phyloP scores from a whole-genome alignment of 1,140 invertebrate genomes.

The Trichomalopsis sarcophagae region DNA sequence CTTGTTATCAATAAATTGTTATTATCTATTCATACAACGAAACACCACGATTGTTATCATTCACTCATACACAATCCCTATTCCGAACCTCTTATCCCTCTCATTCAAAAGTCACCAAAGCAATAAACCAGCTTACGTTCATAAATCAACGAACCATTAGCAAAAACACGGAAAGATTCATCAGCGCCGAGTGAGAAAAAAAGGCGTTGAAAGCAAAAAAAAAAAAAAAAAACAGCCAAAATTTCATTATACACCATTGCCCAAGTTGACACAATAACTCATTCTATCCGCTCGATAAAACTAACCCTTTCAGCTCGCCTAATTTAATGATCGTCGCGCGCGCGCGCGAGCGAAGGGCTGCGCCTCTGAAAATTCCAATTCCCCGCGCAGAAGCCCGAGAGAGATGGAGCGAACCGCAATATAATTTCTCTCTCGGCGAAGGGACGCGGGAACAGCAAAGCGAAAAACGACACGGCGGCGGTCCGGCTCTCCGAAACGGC shows the following conservation, averaged over 20 bases:
- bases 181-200: background rate
- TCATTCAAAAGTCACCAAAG: no score
- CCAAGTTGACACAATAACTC: slow-evolving; percentile 49
- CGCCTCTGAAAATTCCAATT: background rate
- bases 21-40: slow-evolving; percentile 56
- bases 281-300: slow-evolving; percentile 46
- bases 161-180: slow-evolving; percentile 25
- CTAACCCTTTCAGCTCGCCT: slow-evolving; percentile 44
- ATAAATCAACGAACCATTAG: slow-evolving; percentile 46
- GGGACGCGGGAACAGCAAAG: slow-evolving; percentile 1
- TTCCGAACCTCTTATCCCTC: background rate
- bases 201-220: slow-evolving; percentile 3
- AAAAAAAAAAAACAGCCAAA: background rate
- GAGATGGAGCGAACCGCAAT: slow-evolving; percentile 10
- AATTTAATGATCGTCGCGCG: slow-evolving; percentile 47
- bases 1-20: slow-evolving; percentile 61
- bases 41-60: background rate
- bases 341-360: background rate
- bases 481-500: slow-evolving; percentile 53
- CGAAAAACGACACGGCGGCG: background rate
- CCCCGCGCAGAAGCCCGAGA: background rate
- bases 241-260: slow-evolving; percentile 41
- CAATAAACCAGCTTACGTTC: background rate
- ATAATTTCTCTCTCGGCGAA: background rate
- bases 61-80: background rate